Evolutionary conservation across 2,888 invertebrate species (phyloP).

Genomic region (Tubulanus polymorphus): DNA sequence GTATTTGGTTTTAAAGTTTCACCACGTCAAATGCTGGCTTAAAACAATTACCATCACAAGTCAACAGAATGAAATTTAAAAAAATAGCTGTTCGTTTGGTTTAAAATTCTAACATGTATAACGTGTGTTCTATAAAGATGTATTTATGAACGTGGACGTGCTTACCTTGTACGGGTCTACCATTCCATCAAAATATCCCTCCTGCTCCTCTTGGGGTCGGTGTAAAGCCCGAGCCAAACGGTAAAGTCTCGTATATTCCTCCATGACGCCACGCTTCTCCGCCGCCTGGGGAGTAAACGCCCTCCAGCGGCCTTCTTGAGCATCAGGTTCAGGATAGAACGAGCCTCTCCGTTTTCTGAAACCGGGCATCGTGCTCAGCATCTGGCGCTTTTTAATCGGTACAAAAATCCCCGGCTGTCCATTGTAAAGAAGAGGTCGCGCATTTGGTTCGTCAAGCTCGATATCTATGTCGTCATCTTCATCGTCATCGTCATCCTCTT

Average conservation of each 20-base stretch:
- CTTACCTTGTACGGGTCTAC: too few species aligned
- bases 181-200: too few species aligned
- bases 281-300: slow-evolving; percentile 18
- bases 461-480: neutral
- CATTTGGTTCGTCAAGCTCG: neutral
- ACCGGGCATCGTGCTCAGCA: slow-evolving; percentile 18
- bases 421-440: too few species aligned
- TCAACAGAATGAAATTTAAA: too few species aligned
- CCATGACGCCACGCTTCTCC: slow-evolving; percentile 17
- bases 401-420: neutral
- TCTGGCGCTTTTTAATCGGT: slow-evolving; percentile 12
- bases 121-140: too few species aligned
- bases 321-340: slow-evolving; percentile 22
- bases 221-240: slow-evolving; percentile 20
- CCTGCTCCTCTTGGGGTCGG: neutral
- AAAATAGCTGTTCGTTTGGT: too few species aligned
- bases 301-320: slow-evolving; percentile 24
- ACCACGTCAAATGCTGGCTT: too few species aligned
- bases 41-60: too few species aligned
- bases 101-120: too few species aligned
- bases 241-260: slow-evolving; percentile 21
- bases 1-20: too few species aligned
- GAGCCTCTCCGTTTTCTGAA: slow-evolving; percentile 14
- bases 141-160: too few species aligned
- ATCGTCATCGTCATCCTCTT: neutral